Evolutionary conservation across 1,140 invertebrate genomes (phyloP).

Genomic region (Drosophila kurseongensis): DNA sequence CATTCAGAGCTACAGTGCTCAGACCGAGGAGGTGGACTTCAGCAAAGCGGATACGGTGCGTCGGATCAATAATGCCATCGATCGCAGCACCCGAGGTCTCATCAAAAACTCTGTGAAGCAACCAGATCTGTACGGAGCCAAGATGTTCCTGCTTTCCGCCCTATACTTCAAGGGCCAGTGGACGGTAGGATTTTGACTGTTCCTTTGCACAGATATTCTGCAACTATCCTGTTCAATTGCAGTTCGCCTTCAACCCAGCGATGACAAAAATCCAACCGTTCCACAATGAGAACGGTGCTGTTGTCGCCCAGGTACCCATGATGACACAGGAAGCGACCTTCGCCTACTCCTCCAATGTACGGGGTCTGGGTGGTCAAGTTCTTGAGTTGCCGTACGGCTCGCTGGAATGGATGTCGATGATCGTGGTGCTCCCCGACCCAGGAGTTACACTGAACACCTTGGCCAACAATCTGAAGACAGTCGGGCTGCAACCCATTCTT

Average conservation of each 20-base stretch:
- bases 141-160: slow-evolving; percentile 90
- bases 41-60: slow-evolving; percentile 83
- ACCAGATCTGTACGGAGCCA: slow-evolving; percentile 85
- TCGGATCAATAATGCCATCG: slow-evolving; percentile 89
- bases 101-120: slow-evolving; percentile 87
- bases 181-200: slow-evolving; percentile 84
- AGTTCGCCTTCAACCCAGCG: slow-evolving; percentile 88
- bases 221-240: background rate
- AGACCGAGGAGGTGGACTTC: slow-evolving; percentile 87
- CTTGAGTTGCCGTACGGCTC: slow-evolving; percentile 90
- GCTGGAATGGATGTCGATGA: slow-evolving; percentile 72
- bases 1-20: slow-evolving; percentile 86
- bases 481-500: slow-evolving; percentile 86
- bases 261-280: slow-evolving; percentile 86
- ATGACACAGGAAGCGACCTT: slow-evolving; percentile 86
- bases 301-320: slow-evolving; percentile 87
- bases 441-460: slow-evolving; percentile 85
- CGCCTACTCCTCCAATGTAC: slow-evolving; percentile 85
- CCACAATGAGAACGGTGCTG: slow-evolving; percentile 85
- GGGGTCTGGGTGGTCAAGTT: slow-evolving; percentile 87
- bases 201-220: too few relatives aligned
- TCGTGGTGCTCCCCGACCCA: slow-evolving; percentile 59
- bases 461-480: slow-evolving; percentile 85
- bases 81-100: slow-evolving; percentile 87
- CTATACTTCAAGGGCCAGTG: slow-evolving; percentile 94